phyloP scores from a whole-genome alignment of 2,797 vertebrate genomes.

The Threskiornis aethiopicus region DNA sequence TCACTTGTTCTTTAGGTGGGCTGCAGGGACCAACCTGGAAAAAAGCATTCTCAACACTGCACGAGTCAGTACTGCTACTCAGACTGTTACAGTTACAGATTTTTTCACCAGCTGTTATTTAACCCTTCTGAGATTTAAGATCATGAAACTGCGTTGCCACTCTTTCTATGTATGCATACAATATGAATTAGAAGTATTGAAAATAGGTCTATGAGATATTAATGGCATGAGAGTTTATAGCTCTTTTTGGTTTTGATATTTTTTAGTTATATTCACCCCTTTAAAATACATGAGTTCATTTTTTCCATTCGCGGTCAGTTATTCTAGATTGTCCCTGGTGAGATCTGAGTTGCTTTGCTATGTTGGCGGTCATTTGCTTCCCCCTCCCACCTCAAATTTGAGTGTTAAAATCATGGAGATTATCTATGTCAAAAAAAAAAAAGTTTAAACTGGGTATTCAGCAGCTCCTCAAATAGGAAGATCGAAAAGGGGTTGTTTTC shows the following conservation, averaged over 20 bases:
- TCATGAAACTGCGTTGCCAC: background rate
- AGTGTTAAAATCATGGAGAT: background rate
- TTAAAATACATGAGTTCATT: background rate
- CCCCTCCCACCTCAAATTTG: background rate
- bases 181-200: background rate
- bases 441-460: background rate
- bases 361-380: background rate
- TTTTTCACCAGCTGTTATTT: background rate
- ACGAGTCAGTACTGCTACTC: background rate
- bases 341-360: background rate
- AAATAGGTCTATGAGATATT: background rate
- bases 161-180: accelerated
- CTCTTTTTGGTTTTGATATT: background rate
- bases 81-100: background rate
- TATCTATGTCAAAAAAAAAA: background rate
- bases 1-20: background rate
- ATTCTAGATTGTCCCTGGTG: background rate
- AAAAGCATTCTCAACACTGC: background rate
- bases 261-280: background rate
- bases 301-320: background rate
- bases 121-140: background rate
- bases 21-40: background rate
- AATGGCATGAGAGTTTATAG: background rate
- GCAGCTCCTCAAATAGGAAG: background rate
- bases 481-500: background rate